Conservation (phyloP, 2,888 invertebrate genomes). For the Thecophora atra region DNA sequence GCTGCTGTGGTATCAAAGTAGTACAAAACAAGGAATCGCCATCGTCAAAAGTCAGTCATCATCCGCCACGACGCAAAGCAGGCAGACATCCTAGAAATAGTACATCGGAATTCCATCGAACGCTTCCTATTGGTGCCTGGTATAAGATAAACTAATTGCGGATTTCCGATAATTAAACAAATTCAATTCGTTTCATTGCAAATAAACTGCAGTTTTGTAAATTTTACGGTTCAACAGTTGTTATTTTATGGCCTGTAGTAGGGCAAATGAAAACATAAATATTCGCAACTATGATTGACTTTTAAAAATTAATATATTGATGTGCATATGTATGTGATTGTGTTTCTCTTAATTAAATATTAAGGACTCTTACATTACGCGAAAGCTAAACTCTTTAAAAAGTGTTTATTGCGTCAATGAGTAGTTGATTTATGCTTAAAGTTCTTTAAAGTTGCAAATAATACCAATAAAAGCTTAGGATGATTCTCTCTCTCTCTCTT, state of each 20-base stretch:
- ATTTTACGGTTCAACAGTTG: not conserved
- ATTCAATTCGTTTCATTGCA: no score
- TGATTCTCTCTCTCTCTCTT: not conserved
- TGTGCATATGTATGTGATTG: not conserved
- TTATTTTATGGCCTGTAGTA: not conserved
- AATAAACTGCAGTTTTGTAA: not conserved
- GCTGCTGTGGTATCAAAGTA: slow-evolving; percentile 11
- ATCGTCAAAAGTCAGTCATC: slow-evolving; percentile 16
- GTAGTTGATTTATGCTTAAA: slow-evolving; percentile 1
- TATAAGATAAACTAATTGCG: slow-evolving; percentile 7
- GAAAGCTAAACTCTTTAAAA: not conserved
- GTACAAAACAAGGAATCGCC: not conserved
- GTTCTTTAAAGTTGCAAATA: slow-evolving; percentile 18
- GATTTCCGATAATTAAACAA: not conserved
- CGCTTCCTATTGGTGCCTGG: slow-evolving; percentile 14
- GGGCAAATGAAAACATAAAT: not conserved
- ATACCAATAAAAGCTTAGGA: slow-evolving; percentile 28
- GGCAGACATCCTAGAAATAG: slow-evolving; percentile 26
- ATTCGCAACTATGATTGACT: not conserved
- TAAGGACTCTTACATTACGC: slow-evolving; percentile 1
- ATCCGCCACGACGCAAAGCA: slow-evolving; percentile 20
- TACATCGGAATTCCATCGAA: not conserved
- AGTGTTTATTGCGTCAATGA: slow-evolving; percentile 26
- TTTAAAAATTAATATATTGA: not conserved
- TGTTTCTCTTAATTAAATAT: slow-evolving; percentile 4